Evolutionary conservation across 1,140 invertebrate species (phyloP).

Genomic region (Cydia amplana): DNA sequence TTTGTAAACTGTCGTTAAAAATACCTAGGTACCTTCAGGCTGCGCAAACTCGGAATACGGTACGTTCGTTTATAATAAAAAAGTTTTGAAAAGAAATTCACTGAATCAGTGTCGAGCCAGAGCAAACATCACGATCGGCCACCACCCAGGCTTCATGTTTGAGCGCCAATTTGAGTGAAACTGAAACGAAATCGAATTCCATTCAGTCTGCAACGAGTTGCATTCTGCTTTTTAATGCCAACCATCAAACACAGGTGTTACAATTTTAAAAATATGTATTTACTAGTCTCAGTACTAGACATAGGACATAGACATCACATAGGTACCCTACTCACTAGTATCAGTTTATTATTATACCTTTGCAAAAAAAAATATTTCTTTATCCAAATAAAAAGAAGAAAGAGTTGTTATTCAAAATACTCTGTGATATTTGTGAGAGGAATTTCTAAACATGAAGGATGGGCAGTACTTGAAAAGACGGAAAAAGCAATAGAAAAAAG

Average conservation of each 20-base stretch:
- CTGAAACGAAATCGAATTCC: neutral
- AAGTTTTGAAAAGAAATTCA: neutral
- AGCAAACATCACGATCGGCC: slow-evolving; percentile 10
- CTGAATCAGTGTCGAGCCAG: neutral
- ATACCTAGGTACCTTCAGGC: too few relatives aligned
- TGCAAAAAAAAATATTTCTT: too few relatives aligned
- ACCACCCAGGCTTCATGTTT: neutral
- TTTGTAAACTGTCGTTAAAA: too few relatives aligned
- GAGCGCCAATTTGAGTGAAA: slow-evolving; percentile 13
- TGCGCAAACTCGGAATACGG: neutral
- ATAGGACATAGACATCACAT: too few relatives aligned
- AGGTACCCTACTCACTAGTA: too few relatives aligned
- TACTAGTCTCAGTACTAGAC: too few relatives aligned
- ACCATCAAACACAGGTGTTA: neutral
- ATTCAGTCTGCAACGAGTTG: neutral
- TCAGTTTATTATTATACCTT: too few relatives aligned
- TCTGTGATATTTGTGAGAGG: neutral
- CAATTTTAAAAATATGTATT: neutral
- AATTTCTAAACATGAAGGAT: too few relatives aligned
- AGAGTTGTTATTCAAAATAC: neutral
- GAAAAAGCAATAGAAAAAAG: neutral
- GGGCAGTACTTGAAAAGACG: too few relatives aligned
- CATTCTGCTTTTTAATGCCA: neutral
- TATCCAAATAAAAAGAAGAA: too few relatives aligned
- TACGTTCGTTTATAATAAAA: neutral